Base-by-base conservation (phyloP, 1,140 invertebrate genomes). In the Brachionus calyciflorus region DNA sequence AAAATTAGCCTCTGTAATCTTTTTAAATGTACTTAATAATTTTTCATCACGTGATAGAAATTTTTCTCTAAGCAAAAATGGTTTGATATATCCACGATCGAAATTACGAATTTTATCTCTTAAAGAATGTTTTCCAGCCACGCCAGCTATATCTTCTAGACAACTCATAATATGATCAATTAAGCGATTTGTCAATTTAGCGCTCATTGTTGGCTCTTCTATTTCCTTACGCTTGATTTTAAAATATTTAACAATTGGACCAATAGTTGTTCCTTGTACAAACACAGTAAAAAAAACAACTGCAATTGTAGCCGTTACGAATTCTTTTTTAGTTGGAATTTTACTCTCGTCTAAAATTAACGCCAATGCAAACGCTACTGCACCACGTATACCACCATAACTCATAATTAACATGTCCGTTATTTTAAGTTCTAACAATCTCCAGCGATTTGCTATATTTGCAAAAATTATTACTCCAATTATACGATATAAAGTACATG, bases 201-300 rank as follows among this genome's bases (percentile, higher is more conserved):
- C 63, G 30, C 40, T 37, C 44, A 77, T 68, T 24, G 76, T 68
- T 17, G 76, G 76, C 55, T 77, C 76, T 57, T 77, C 60, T 7
- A 53, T 37, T 26, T 77, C 49, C 30, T 77, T 77, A 10, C 63
- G 44, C 40, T 60, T 95, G 2, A 99, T 94, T 81, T 97, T 96
- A 12, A 99, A 87, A 81, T 94, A 91, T 84, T 91, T 92, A 0
- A 99, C 96, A 48, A 99, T 87, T 3, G 94, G 94, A 84, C 97
- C 97, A 81, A 99, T 98, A 7, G 96, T 96, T 78, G 96, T 98
- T 55, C 96, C 96, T 19, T 89, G 91, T 79, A 96, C 88, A 86
- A 99, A 98, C 2, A 98, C 95, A 14, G 96, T 99, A 87, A 98
- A 99, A 84, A 98, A 96, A 80, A 99, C 93, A 70, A 99, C 93